Evolutionary conservation across 2,888 invertebrate genomes (phyloP).

Genomic region (Amphiduros pacificus): DNA sequence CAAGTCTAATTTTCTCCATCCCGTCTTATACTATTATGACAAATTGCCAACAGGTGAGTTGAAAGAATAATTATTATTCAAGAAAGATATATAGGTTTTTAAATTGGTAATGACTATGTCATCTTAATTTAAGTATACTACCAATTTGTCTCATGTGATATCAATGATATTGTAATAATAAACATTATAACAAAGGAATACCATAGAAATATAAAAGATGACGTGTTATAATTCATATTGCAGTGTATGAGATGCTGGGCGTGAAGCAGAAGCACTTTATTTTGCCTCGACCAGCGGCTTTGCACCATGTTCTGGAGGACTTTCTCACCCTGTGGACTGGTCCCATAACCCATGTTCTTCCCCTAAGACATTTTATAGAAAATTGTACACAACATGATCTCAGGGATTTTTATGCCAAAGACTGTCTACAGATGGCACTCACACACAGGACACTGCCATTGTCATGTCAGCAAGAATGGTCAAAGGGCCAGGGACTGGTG

Average conservation of each 20-base stretch:
- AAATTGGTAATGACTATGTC: no score
- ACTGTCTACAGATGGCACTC: constrained; percentile 51
- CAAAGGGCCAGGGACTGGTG: background rate
- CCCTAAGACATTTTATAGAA: constrained; percentile 53
- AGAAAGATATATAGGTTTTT: no score
- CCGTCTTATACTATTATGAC: constrained; percentile 59
- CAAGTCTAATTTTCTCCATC: constrained; percentile 61
- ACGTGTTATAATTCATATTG: background rate
- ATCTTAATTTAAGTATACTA: no score
- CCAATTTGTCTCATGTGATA: no score
- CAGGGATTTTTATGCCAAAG: constrained; percentile 44
- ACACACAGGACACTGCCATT: constrained; percentile 38
- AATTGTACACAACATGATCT: constrained; percentile 43
- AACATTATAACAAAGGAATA: no score
- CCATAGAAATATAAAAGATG: no score
- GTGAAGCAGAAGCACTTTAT: background rate
- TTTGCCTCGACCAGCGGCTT: constrained; percentile 48
- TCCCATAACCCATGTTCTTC: constrained; percentile 54
- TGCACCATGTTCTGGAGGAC: constrained; percentile 61
- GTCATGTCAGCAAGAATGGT: no score
- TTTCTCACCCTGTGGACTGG: constrained; percentile 59
- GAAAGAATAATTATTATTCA: no score
- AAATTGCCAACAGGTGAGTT: constrained; percentile 53
- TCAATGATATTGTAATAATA: no score
- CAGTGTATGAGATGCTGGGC: constrained; percentile 3